Evolutionary conservation across 2,113 vertebrate species (phyloP).

Genomic region (Megaceryle torquata): DNA sequence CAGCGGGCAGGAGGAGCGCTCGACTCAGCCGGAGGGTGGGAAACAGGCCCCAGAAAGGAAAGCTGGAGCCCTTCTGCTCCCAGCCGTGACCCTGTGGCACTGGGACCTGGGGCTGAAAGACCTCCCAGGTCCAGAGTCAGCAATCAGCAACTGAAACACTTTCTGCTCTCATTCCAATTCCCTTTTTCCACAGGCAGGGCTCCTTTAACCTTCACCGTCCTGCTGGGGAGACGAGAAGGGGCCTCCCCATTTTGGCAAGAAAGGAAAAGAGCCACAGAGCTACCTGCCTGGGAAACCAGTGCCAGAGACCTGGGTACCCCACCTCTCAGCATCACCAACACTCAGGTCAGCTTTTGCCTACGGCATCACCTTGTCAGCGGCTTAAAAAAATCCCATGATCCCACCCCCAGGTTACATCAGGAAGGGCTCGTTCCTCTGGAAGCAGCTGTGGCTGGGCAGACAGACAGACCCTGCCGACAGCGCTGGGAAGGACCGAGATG

Average conservation of each 20-base stretch:
- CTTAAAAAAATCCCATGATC: neutral
- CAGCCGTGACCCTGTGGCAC: neutral
- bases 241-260: neutral
- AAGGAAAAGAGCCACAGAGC: neutral
- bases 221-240: neutral
- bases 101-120: neutral
- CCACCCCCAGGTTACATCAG: neutral
- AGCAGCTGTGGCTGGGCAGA: neutral
- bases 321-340: neutral
- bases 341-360: neutral
- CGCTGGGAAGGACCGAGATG: accelerated
- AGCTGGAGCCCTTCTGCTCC: neutral
- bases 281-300: neutral
- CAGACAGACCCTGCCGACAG: neutral
- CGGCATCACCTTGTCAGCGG: neutral
- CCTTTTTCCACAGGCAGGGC: neutral
- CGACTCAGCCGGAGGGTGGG: neutral
- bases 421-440: neutral
- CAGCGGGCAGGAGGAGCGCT: neutral
- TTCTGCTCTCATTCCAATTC: neutral
- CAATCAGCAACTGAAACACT: neutral
- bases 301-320: constrained; percentile 39
- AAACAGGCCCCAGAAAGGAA: neutral
- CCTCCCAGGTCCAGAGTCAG: neutral
- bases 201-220: neutral